These are phyloP conservation scores for Cardiocondyla obscurior DNA, from an alignment of 1,140 invertebrate genomes.

Conservation along the genomic window DNA sequence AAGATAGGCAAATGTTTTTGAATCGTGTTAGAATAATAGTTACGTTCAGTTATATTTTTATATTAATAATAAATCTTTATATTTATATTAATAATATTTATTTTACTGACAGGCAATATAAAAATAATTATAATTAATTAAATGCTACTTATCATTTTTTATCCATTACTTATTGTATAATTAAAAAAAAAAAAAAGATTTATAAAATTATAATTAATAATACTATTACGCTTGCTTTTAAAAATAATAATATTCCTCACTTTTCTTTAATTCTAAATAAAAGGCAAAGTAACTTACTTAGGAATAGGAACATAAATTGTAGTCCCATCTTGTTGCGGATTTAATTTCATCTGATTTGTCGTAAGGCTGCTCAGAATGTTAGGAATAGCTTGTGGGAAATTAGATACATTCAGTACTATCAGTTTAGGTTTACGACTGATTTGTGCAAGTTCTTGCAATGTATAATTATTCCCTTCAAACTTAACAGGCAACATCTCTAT, in stretches of 20 bases:
- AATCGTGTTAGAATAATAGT: not conserved
- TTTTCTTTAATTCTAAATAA: too few relatives aligned
- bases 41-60: not conserved
- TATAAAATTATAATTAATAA: not conserved
- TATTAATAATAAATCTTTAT: not conserved
- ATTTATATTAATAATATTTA: not conserved
- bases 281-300: slow-evolving; percentile 88
- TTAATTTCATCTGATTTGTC: slow-evolving; percentile 94
- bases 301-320: slow-evolving; percentile 94
- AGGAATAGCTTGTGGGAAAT: slow-evolving; percentile 93
- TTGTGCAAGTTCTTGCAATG: slow-evolving; percentile 95
- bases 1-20: slow-evolving; percentile 35
- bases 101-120: not conserved
- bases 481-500: slow-evolving; percentile 91
- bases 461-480: slow-evolving; percentile 92
- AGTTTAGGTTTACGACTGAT: slow-evolving; percentile 94
- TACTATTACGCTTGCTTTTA: not conserved
- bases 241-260: not conserved
- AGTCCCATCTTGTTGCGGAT: slow-evolving; percentile 97
- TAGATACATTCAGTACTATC: slow-evolving; percentile 91
- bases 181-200: not conserved
- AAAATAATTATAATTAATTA: not conserved
- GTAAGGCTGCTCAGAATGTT: slow-evolving; percentile 89
- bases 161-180: not conserved
- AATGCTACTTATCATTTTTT: not conserved